Evolutionary conservation across 2,888 invertebrate genomes (phyloP).

Genomic region (Schizaphis graminum): DNA sequence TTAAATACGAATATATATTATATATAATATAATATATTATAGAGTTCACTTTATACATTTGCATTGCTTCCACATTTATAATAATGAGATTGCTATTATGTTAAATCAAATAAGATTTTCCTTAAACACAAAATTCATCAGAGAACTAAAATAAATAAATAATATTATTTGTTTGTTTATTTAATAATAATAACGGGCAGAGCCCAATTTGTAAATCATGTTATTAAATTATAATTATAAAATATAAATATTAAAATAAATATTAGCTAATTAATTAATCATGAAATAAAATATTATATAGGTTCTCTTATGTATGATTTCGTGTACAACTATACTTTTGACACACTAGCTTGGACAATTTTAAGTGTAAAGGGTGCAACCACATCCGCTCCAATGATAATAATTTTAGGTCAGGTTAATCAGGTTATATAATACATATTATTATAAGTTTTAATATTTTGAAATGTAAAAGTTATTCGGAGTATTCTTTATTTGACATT

Average conservation of each 20-base stretch:
- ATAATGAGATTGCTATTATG: neutral
- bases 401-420: too few species aligned
- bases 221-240: neutral
- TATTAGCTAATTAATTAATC: neutral
- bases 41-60: neutral
- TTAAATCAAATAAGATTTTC: neutral
- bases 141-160: too few species aligned
- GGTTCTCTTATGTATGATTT: neutral
- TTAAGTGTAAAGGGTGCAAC: neutral
- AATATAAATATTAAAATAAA: neutral
- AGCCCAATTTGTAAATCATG: too few species aligned
- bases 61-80: neutral
- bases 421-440: neutral
- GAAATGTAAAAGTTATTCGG: neutral
- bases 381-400: neutral
- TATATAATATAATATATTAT: too few species aligned
- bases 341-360: neutral
- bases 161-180: too few species aligned
- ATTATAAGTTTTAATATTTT: neutral
- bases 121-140: neutral
- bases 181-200: too few species aligned
- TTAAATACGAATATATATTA: too few species aligned
- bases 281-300: neutral
- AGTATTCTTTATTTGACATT: neutral
- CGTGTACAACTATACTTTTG: neutral